Evolutionary conservation across 1,140 invertebrate species (phyloP).

Genomic region (Physella acuta): DNA sequence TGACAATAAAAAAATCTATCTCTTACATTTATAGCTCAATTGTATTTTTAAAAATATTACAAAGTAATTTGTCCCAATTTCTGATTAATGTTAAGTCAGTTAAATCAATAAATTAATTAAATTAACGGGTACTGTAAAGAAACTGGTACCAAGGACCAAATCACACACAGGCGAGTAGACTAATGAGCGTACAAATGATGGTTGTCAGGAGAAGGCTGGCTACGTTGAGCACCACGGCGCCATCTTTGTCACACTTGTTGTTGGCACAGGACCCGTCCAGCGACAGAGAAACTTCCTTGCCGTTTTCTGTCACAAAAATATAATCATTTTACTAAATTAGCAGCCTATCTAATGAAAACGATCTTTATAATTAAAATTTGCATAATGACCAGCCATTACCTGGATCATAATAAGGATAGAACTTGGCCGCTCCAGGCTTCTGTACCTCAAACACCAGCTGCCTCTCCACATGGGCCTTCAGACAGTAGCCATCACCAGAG

Average conservation of each 20-base stretch:
- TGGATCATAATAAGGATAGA: slow-evolving; percentile 22
- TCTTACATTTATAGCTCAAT: too few species aligned
- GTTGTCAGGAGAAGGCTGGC: slow-evolving; percentile 5
- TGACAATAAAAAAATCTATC: too few species aligned
- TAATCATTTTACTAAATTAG: too few species aligned
- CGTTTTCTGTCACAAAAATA: not conserved
- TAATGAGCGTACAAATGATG: slow-evolving; percentile 5
- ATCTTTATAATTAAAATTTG: too few species aligned
- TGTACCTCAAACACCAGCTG: slow-evolving; percentile 16
- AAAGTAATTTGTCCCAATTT: too few species aligned
- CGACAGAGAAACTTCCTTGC: not conserved
- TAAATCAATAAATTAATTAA: too few species aligned
- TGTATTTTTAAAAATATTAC: too few species aligned
- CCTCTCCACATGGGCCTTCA: slow-evolving; percentile 2
- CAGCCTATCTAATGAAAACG: too few species aligned
- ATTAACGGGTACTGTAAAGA: too few species aligned
- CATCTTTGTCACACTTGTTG: not conserved
- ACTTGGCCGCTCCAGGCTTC: slow-evolving; percentile 16
- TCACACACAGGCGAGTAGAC: slow-evolving; percentile 3
- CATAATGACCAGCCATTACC: not conserved
- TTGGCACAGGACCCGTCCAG: not conserved
- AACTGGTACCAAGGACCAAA: too few species aligned
- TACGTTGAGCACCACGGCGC: not conserved
- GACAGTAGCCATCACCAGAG: slow-evolving; percentile 9
- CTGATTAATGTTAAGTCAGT: too few species aligned